Base-by-base conservation (phyloP, 2,113 vertebrate species). In the Malurus alboscapulatus region DNA sequence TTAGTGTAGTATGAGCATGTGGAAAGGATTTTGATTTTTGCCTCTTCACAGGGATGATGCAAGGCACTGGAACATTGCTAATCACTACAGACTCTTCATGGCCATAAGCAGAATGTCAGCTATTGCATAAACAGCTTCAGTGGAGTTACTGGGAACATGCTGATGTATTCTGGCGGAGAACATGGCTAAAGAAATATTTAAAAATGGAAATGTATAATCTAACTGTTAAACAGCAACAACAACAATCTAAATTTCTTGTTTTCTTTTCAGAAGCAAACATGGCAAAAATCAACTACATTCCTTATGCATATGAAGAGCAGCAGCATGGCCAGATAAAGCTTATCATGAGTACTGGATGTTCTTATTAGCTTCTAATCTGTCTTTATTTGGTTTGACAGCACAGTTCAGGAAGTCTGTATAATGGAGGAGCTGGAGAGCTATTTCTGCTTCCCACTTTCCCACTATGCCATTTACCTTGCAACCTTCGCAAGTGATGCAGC, bases 401-500 rank as follows among this genome's bases (percentile, higher is more conserved):
- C 20, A 29, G 92, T 54, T 77, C 91, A 81, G 74, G 79, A 47
- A 72, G 51, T n/a, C 51, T 87, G 81, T 85, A 68, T 85, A 75
- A 63, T 86, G 63, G 69, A 96, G 45, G 75, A 90, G 89, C 69
- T 79, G 67, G 59, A 72, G 47, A 66, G 84, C 77, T 50, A 32
- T 92, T 95, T 95, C 84, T 80, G 94, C 86, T 79, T 94, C 87
- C 80, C 84, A 78, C 68, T 30, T 77, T 72, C 76, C 90, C 85
- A 30, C 63, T 8, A 0, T 66, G 86, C 51, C 66, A 62, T 80
- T 98, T 98, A 99, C 99, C 99, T 99, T 99, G 98, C 99, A 99
- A 92, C 99, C 99, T 97, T 99, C 99, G 57, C 99, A 99, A 67
- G 99, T 99, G 94, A 99, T 99, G 94, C 99, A 99, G 97, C 99